phyloP scores from a whole-genome alignment of 1,140 invertebrate genomes.

The Drosophila truncata region DNA sequence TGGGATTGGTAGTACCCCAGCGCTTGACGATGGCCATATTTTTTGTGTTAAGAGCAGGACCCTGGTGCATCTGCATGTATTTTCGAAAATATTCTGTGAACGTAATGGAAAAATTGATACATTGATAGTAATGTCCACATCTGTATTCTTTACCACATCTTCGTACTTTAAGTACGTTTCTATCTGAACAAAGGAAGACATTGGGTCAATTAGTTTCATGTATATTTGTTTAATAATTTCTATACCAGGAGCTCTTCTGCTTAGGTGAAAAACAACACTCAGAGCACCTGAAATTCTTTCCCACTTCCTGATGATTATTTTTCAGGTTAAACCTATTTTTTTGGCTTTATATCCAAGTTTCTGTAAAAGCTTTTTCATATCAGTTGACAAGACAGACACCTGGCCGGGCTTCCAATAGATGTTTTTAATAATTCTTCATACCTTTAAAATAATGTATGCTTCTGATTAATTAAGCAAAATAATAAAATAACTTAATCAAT shows the following conservation, averaged over 20 bases:
- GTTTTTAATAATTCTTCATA: background rate
- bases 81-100: slow-evolving; percentile 44
- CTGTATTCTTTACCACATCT: no score
- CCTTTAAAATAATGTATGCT: background rate
- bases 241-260: no score
- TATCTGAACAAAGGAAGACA: slow-evolving; percentile 8
- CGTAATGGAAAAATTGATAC: slow-evolving; percentile 5
- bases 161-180: slow-evolving; percentile 27
- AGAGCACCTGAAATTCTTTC: no score
- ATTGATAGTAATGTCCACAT: slow-evolving; percentile 30
- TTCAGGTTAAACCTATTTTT: no score
- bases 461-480: slow-evolving; percentile 13
- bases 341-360: no score
- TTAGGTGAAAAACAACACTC: no score
- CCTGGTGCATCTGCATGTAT: slow-evolving; percentile 71
- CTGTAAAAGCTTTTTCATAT: background rate
- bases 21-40: slow-evolving; percentile 71
- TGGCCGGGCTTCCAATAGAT: slow-evolving; percentile 44
- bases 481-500: no score
- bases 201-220: slow-evolving; percentile 34
- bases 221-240: background rate
- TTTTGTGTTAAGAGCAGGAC: slow-evolving; percentile 64
- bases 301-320: no score
- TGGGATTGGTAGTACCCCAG: slow-evolving; percentile 49
- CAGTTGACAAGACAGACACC: no score